Base-by-base conservation (phyloP, 2,113 vertebrate genomes). In the Oreotragus oreotragus region DNA sequence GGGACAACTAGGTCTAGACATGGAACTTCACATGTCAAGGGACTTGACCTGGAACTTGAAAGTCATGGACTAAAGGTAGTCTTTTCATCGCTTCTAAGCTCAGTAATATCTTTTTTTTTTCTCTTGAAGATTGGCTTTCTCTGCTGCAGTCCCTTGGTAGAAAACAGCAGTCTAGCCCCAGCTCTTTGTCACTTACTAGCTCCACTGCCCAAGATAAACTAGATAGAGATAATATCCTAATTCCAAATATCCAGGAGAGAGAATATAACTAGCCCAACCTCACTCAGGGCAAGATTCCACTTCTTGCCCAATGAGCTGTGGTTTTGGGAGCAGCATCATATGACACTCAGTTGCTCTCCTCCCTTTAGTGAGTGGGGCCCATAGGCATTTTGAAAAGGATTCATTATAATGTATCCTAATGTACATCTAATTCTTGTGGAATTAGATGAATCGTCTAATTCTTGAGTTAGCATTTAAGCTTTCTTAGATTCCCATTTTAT, bases 341-440 rank as follows among this genome's bases (percentile, higher is more conserved):
- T 12, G 23, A 91, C 25, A 19, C 33, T 73, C 25, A 28, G 36
- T 36, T 79, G 49, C 47, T 90, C 60, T 90, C 30, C 27, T 33
- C 21, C 2, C 5, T 51, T 95, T 47, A 81, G 79, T 43, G 80
- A 84, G 36, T 43, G 19, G 39, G 19, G 12, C 9, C 28, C 5
- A 16, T 7, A 55, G 45, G 25, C 49, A 86, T 85, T 90, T 25
- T 45, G 49, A 73, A 86, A 92, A 95, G 36, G 33, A 39, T 77
- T 88, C 51, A 39, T 19, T 94, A 51, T 21, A 91, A 47, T 53
- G 66, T 43, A 45, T n/a, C n/a, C n/a, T n/a, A n/a, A n/a, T n/a
- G n/a, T n/a, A n/a, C n/a, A n/a, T n/a, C n/a, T n/a, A n/a, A n/a
- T 81, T 94, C 81, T 95, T 88, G 66, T 51, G 21, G 60, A 90